Percentiles rank a stretch among this genome's conserved stretches.
Conservation (phyloP, 2,888 invertebrate genomes). For the Scaptomyza parva region DNA sequence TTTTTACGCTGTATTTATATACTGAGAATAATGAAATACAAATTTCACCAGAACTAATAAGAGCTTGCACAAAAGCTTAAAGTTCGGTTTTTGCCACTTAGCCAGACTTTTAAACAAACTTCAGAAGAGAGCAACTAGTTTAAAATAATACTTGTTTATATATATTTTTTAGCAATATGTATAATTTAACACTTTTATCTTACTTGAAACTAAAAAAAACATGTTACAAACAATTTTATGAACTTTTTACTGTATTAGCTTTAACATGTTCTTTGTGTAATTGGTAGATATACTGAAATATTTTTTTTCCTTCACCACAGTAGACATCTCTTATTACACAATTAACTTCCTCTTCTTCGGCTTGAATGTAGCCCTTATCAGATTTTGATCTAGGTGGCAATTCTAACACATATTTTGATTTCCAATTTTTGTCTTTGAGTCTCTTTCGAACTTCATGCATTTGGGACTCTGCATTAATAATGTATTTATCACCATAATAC, state of each 20-base stretch:
- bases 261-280: not conserved
- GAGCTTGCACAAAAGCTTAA: too few species aligned
- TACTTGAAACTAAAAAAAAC: too few species aligned
- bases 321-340: not conserved
- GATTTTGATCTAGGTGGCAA: not conserved
- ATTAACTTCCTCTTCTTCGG: not conserved
- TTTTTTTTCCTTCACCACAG: not conserved
- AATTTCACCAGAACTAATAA: too few species aligned
- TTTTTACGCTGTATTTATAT: too few species aligned
- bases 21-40: too few species aligned
- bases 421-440: slow-evolving; percentile 6
- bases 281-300: not conserved
- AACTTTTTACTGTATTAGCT: not conserved
- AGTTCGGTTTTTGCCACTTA: too few species aligned
- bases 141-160: too few species aligned
- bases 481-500: too few species aligned
- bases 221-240: not conserved
- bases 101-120: too few species aligned
- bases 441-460: slow-evolving; percentile 5
- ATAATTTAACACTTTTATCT: too few species aligned
- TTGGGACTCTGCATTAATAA: slow-evolving; percentile 1
- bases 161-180: too few species aligned
- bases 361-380: not conserved
- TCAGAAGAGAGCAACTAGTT: too few species aligned
- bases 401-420: slow-evolving; percentile 6